Evolutionary conservation across 2,797 vertebrate species (phyloP), one percentile per base, ranked within the genome.

Genomic region (Macrochelys suwanniensis): DNA sequence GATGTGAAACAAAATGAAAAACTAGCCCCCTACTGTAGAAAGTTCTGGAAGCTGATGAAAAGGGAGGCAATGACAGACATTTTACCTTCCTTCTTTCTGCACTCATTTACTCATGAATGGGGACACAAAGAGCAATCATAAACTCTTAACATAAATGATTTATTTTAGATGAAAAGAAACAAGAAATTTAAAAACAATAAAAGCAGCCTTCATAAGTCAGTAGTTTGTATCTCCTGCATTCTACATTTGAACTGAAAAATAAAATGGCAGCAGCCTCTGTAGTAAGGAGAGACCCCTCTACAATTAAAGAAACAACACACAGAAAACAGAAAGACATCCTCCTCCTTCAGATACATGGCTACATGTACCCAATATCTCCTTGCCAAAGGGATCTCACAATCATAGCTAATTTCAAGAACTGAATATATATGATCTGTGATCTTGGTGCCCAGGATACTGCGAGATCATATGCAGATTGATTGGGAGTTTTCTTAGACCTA

Each of bases 1-100:
- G 85, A 82, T 42, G 92, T 65, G 80, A 94, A 95, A 91, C 12
- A 91, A 94, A 96, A 93, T 31, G n/a, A 95, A 92, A 77, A 96
- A 91, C 65, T 16, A 82, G 37, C 59, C 49, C 49, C 25, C 33
- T 54, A 51, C 59, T 28, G n/a, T 21, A 92, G 15, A 56, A 95
- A 89, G 84, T 26, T 90, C 83, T 57, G 82, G 82, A 89, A 85
- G 17, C 21, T 83, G 49, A 91, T 87, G 83, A 85, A 80, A 91
- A 90, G 61, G 85, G 71, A 89, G 92, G 79, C 61, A 80, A 83
- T 5, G 5, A 53, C 21, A 91, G 92, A 82, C 1, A 3, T 84
- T 94, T 89, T 65, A 84, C 49, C 54, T 90, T 94, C 92, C 92
- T 89, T 93, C 33, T 61, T 91, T 90, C 71, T 74, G 47, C 6